phyloP scores from a whole-genome alignment of 1,140 invertebrate genomes.

The Drosophila carrolli region DNA sequence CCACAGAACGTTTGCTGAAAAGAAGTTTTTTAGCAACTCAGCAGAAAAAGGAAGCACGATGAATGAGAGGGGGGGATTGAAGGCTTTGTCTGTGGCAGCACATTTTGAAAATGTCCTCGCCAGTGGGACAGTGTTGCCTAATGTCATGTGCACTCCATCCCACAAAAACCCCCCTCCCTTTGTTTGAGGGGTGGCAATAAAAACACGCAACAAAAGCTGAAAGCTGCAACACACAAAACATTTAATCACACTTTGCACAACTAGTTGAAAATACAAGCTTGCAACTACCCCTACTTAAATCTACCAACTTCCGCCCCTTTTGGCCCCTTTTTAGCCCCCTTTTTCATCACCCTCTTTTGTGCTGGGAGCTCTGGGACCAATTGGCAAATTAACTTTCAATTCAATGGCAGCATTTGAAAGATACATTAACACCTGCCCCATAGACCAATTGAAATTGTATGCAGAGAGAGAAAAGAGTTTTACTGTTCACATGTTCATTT shows the following conservation, averaged over 20 bases:
- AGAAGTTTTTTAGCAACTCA: slow-evolving; percentile 82
- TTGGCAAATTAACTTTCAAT: slow-evolving; percentile 80
- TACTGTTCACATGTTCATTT: no score
- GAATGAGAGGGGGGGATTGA: slow-evolving; percentile 38
- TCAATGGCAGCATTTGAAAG: slow-evolving; percentile 71
- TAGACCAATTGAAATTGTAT: slow-evolving; percentile 60
- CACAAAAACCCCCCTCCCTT: slow-evolving; percentile 1
- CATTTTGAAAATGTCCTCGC: slow-evolving; percentile 66
- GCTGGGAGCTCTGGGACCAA: slow-evolving; percentile 43
- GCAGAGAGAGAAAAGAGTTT: background rate
- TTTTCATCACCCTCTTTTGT: slow-evolving; percentile 12
- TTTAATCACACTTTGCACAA: slow-evolving; percentile 79
- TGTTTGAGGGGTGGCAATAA: slow-evolving; percentile 68
- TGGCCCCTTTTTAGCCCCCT: background rate
- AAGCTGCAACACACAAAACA: slow-evolving; percentile 69
- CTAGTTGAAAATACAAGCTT: slow-evolving; percentile 66
- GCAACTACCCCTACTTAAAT: slow-evolving; percentile 20
- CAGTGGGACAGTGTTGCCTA: slow-evolving; percentile 56
- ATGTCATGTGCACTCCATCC: slow-evolving; percentile 59
- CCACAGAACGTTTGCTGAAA: slow-evolving; percentile 75
- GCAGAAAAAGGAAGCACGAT: slow-evolving; percentile 63
- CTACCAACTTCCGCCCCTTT: background rate
- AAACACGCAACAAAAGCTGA: slow-evolving; percentile 78
- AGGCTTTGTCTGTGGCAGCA: slow-evolving; percentile 73
- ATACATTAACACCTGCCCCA: slow-evolving; percentile 78